phyloP scores from a whole-genome alignment of 1,140 invertebrate species.

The Meloidogyne hapla region DNA sequence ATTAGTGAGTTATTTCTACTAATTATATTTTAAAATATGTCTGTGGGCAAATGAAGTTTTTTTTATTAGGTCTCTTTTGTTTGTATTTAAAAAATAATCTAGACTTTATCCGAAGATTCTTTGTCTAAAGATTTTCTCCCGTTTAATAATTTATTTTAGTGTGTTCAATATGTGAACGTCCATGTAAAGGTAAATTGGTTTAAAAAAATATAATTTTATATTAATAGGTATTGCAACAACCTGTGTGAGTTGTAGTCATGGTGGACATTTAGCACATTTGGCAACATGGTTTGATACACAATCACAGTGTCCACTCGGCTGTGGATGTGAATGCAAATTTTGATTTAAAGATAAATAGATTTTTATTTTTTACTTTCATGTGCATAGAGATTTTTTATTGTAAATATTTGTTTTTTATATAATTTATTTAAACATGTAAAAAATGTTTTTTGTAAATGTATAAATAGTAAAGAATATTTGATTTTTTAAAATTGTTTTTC shows the following conservation, averaged over 20 bases:
- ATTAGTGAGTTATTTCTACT: not conserved
- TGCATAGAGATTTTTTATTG: not conserved
- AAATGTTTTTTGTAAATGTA: too few relatives aligned
- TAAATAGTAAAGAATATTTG: too few relatives aligned
- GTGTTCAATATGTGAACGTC: conserved; percentile 37
- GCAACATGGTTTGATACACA: conserved; percentile 34
- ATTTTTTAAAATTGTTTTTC: too few relatives aligned
- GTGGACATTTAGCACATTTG: conserved; percentile 34
- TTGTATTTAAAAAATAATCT: too few relatives aligned
- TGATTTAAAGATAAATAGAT: not conserved
- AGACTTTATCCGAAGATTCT: too few relatives aligned
- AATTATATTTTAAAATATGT: conserved; percentile 8
- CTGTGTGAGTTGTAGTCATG: conserved; percentile 32
- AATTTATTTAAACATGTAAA: not conserved
- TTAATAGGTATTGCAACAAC: conserved; percentile 27
- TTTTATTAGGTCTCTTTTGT: not conserved
- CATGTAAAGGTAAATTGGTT: conserved; percentile 27
- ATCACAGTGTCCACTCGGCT: conserved; percentile 30
- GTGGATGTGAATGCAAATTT: conserved; percentile 44
- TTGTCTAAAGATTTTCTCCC: not conserved
- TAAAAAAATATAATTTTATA: not conserved
- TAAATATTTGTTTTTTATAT: not conserved
- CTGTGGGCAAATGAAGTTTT: not conserved
- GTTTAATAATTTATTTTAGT: conserved; percentile 3
- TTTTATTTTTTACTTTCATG: not conserved